Evolutionary conservation across 2,888 invertebrate species (phyloP).

Genomic region (Leptinotarsa peninsularis): DNA sequence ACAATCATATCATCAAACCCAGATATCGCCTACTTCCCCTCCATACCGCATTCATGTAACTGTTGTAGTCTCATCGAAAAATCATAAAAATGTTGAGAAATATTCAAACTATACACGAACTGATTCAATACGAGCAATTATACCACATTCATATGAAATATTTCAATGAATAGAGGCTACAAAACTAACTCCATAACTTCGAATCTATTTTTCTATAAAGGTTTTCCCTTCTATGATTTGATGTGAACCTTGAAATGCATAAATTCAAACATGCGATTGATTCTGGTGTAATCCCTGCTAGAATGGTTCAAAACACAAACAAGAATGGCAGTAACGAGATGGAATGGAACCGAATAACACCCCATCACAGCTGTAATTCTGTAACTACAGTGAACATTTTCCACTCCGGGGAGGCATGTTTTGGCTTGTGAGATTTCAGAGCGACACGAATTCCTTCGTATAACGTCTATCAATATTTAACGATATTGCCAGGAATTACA

Average conservation of each 20-base stretch:
- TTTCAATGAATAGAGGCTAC: too few species aligned
- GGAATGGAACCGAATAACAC: constrained; percentile 22
- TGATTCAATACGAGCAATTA: too few species aligned
- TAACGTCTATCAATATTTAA: constrained; percentile 40
- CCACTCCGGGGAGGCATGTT: constrained; percentile 32
- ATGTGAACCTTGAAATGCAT: neutral
- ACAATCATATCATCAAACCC: too few species aligned
- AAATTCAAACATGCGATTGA: neutral
- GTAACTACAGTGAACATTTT: constrained; percentile 36
- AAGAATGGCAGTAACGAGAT: constrained; percentile 10
- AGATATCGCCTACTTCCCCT: too few species aligned
- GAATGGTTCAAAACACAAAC: neutral
- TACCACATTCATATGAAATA: too few species aligned
- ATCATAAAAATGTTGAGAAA: too few species aligned
- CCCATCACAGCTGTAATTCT: constrained; percentile 10
- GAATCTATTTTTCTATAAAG: too few species aligned
- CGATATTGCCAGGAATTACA: constrained; percentile 33
- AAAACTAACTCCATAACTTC: too few species aligned
- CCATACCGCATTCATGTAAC: too few species aligned
- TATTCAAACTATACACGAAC: too few species aligned
- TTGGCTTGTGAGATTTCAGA: constrained; percentile 28
- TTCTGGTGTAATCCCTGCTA: neutral
- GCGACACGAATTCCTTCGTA: constrained; percentile 34
- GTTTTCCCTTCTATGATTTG: too few species aligned
- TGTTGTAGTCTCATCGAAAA: too few species aligned